These are phyloP conservation scores for Australoheros facetus DNA, from an alignment of 2,797 vertebrate genomes.

Conservation along the genomic window DNA sequence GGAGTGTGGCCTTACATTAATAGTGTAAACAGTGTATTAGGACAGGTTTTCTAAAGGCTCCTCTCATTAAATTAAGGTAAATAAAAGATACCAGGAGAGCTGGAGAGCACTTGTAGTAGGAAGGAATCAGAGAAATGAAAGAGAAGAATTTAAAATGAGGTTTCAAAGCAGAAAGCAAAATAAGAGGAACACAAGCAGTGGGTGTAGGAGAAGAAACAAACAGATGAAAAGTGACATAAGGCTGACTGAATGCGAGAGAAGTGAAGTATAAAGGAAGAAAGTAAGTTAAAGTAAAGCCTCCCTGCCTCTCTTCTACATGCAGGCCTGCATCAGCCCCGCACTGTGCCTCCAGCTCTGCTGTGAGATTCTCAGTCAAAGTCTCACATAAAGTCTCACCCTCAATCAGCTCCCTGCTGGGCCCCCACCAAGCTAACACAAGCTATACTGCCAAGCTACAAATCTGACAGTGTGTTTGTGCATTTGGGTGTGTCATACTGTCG, in stretches of 20 bases:
- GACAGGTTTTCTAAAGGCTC: neutral
- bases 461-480: slow-evolving; percentile 49
- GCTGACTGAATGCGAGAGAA: slow-evolving; percentile 17
- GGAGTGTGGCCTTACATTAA: neutral
- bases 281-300: slow-evolving; percentile 38
- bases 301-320: slow-evolving; percentile 24
- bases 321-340: slow-evolving; percentile 61
- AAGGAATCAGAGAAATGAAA: slow-evolving; percentile 8
- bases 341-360: slow-evolving; percentile 56
- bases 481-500: slow-evolving; percentile 33
- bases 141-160: neutral
- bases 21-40: neutral
- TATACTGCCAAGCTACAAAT: slow-evolving; percentile 28
- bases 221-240: slow-evolving; percentile 35
- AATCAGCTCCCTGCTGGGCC: slow-evolving; percentile 71
- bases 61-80: neutral
- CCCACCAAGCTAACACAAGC: slow-evolving; percentile 52
- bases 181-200: slow-evolving; percentile 5
- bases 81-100: neutral
- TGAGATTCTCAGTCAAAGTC: slow-evolving; percentile 65
- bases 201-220: slow-evolving; percentile 21
- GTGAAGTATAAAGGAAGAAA: slow-evolving; percentile 8
- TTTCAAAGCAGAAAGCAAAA: slow-evolving; percentile 25
- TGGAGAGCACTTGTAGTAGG: neutral
- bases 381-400: slow-evolving; percentile 62